These are phyloP conservation scores for Arge pagana DNA, from an alignment of 2,888 invertebrate species.

Conservation along the genomic window DNA sequence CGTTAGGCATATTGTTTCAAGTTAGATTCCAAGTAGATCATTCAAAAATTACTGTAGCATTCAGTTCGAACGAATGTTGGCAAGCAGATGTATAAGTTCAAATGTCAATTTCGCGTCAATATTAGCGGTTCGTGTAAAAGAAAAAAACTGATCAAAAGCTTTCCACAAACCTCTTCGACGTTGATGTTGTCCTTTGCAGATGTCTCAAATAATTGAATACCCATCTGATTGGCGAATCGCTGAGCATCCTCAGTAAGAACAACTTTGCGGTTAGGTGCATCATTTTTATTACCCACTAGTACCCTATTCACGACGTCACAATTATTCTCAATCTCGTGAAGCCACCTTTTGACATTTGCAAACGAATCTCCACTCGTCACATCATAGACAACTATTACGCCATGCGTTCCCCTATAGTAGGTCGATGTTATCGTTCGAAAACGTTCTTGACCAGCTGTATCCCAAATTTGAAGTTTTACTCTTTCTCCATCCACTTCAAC, in stretches of 20 bases:
- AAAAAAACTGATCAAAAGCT: too few species aligned
- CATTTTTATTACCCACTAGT: slow-evolving; percentile 97
- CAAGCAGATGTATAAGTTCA: too few species aligned
- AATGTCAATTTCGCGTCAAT: too few species aligned
- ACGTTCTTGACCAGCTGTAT: slow-evolving; percentile 95
- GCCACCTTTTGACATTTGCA: slow-evolving; percentile 98
- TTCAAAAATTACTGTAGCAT: too few species aligned
- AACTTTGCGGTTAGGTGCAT: slow-evolving; percentile 92
- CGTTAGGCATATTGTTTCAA: too few species aligned
- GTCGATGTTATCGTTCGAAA: slow-evolving; percentile 99
- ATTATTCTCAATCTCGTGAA: slow-evolving; percentile 99
- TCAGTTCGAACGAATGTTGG: too few species aligned
- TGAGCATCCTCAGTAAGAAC: slow-evolving; percentile 97
- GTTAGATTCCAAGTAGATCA: too few species aligned
- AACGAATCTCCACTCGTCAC: slow-evolving; percentile 98
- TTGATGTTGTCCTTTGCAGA: slow-evolving; percentile 99
- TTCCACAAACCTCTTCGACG: slow-evolving; percentile 94
- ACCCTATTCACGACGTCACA: slow-evolving; percentile 99
- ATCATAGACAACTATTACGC: slow-evolving; percentile 99
- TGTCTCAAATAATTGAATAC: slow-evolving; percentile 95
- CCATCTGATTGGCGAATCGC: slow-evolving; percentile 96
- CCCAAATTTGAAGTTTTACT: slow-evolving; percentile 97
- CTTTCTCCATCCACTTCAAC: slow-evolving; percentile 88
- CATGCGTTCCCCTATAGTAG: slow-evolving; percentile 98
- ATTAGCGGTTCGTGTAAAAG: too few species aligned